phyloP scores from a whole-genome alignment of 1,140 invertebrate genomes.

The Sweltsa coloradensis region DNA sequence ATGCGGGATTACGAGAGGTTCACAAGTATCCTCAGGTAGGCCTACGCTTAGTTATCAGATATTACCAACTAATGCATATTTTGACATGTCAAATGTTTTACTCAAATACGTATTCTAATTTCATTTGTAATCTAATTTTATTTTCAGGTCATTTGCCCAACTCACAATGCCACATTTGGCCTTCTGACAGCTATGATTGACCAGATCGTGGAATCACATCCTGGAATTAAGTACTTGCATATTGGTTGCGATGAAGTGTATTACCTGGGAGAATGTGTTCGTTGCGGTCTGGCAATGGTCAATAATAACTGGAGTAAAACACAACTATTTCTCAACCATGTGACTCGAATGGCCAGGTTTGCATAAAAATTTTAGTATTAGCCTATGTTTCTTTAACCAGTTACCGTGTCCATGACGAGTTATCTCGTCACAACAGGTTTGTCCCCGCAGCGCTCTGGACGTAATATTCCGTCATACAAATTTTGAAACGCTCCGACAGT shows the following conservation, averaged over 20 bases:
- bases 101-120: constrained; percentile 5
- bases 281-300: constrained; percentile 29
- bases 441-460: no score
- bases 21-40: constrained; percentile 34
- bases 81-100: no score
- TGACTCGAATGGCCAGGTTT: constrained; percentile 29
- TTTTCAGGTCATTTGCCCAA: constrained; percentile 31
- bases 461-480: no score
- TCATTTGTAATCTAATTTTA: constrained; percentile 5
- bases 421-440: no score
- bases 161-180: constrained; percentile 31
- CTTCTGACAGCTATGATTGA: constrained; percentile 39
- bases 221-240: constrained; percentile 24
- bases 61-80: no score
- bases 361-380: no score
- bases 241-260: constrained; percentile 30
- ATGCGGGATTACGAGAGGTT: constrained; percentile 38
- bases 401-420: no score
- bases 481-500: no score
- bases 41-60: no score
- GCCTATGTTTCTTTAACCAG: no score
- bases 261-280: constrained; percentile 32
- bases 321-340: constrained; percentile 37
- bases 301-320: constrained; percentile 26
- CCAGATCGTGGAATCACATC: constrained; percentile 28